Conservation (phyloP, 2,888 invertebrate genomes). For the Alloplasta piceator region DNA sequence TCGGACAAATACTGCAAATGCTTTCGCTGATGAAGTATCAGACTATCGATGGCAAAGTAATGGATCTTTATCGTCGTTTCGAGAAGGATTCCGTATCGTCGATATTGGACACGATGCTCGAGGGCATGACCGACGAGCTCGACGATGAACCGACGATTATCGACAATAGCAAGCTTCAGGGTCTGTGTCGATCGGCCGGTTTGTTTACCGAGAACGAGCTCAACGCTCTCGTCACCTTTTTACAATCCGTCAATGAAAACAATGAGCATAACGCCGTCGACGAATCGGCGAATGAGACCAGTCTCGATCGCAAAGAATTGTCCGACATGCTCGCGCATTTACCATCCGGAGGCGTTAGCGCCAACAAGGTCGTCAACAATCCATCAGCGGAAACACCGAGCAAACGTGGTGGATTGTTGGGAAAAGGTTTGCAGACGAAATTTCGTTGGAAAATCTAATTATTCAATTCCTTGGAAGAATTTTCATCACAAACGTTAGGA, state of each 20-base stretch:
- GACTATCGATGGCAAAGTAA: constrained; percentile 89
- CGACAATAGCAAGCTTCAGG: constrained; percentile 84
- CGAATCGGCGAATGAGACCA: constrained; percentile 21
- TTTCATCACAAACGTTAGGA: no score
- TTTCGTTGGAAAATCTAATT: no score
- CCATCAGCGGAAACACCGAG: constrained; percentile 76
- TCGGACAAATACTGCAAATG: constrained; percentile 97
- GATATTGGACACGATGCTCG: constrained; percentile 89
- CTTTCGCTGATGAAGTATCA: constrained; percentile 94
- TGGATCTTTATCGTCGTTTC: constrained; percentile 92
- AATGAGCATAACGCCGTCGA: constrained; percentile 75
- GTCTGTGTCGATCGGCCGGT: constrained; percentile 87
- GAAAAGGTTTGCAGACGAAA: constrained; percentile 79
- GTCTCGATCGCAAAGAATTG: constrained; percentile 83
- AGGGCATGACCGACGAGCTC: constrained; percentile 82
- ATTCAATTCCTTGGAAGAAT: no score
- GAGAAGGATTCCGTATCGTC: constrained; percentile 92
- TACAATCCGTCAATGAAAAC: constrained; percentile 82
- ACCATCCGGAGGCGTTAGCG: constrained; percentile 76
- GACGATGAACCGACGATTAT: constrained; percentile 84
- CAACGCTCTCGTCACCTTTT: constrained; percentile 85
- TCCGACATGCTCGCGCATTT: constrained; percentile 83
- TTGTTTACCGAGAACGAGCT: constrained; percentile 89
- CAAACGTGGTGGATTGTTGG: constrained; percentile 79
- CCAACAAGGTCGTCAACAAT: constrained; percentile 73